A percentile compares a stretch with the other conserved stretches of the same genome.
phyloP scores from a whole-genome alignment of 2,113 vertebrate genomes.

The Notarius lentiginosus region DNA sequence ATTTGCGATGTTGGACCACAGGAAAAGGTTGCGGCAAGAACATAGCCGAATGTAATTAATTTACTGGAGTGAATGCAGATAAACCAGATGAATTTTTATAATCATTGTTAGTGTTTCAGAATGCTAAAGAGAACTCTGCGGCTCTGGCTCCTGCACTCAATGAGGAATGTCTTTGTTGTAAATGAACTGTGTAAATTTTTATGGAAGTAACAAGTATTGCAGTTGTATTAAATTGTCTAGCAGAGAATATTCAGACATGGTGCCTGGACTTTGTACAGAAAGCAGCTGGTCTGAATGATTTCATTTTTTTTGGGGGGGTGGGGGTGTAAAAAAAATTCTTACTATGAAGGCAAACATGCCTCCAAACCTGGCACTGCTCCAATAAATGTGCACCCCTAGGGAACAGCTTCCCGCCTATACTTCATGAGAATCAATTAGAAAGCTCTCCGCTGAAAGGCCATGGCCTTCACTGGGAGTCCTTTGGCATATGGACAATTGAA shows the following conservation, averaged over 20 bases:
- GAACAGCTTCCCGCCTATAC: slow-evolving; percentile 22
- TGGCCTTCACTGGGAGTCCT: slow-evolving; percentile 9
- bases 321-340: neutral
- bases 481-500: slow-evolving; percentile 27
- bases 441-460: slow-evolving; percentile 6
- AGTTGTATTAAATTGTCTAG: neutral
- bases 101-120: neutral
- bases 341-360: slow-evolving; percentile 7
- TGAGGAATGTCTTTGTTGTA: neutral
- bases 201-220: neutral
- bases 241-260: neutral
- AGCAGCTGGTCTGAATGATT: slow-evolving; percentile 8
- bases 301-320: neutral
- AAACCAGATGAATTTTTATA: neutral
- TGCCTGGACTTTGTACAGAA: slow-evolving; percentile 10
- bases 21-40: neutral
- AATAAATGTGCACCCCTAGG: slow-evolving; percentile 15
- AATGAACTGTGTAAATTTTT: neutral
- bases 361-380: slow-evolving; percentile 16
- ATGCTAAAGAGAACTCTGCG: neutral
- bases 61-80: neutral
- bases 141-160: neutral
- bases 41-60: neutral
- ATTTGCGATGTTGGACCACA: neutral
- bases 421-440: slow-evolving; percentile 35